Conservation (phyloP, 2,888 invertebrate species). For the Allophyes oxyacanthae region DNA sequence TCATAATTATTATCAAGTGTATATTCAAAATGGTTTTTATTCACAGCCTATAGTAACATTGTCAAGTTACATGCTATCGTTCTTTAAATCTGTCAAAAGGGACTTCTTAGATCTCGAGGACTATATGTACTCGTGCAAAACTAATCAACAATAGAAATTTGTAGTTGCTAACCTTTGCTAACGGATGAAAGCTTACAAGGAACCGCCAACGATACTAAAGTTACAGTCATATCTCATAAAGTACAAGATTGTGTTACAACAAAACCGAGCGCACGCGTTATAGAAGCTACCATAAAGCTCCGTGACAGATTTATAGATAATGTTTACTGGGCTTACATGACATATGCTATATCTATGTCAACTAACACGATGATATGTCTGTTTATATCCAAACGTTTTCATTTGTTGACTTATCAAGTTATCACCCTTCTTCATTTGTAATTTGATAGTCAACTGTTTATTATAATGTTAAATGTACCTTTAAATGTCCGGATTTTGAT, state of each 20-base stretch:
- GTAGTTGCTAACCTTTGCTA: too few species aligned
- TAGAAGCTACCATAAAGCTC: slow-evolving; percentile 47
- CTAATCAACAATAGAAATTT: slow-evolving; percentile 17
- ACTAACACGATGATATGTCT: slow-evolving; percentile 36
- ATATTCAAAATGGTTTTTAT: too few species aligned
- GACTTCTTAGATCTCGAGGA: too few species aligned
- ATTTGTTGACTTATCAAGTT: slow-evolving; percentile 54
- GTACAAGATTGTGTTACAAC: slow-evolving; percentile 46
- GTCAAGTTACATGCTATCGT: too few species aligned
- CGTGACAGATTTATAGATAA: slow-evolving; percentile 56
- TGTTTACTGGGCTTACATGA: slow-evolving; percentile 48
- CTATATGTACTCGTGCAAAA: slow-evolving; percentile 15
- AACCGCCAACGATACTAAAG: slow-evolving; percentile 16
- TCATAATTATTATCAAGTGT: too few species aligned
- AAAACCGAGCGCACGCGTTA: slow-evolving; percentile 37
- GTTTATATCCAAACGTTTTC: slow-evolving; percentile 37
- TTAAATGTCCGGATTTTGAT: slow-evolving; percentile 15
- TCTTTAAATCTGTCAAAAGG: too few species aligned
- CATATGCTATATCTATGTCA: slow-evolving; percentile 38
- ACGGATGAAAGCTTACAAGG: slow-evolving; percentile 37
- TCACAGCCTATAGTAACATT: too few species aligned
- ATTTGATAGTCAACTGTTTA: slow-evolving; percentile 39
- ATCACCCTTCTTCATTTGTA: slow-evolving; percentile 34
- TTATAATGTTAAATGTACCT: slow-evolving; percentile 22
- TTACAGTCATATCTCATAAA: slow-evolving; percentile 30